Conservation (phyloP, 2,113 vertebrate species). For the Siphamia tubifer region DNA sequence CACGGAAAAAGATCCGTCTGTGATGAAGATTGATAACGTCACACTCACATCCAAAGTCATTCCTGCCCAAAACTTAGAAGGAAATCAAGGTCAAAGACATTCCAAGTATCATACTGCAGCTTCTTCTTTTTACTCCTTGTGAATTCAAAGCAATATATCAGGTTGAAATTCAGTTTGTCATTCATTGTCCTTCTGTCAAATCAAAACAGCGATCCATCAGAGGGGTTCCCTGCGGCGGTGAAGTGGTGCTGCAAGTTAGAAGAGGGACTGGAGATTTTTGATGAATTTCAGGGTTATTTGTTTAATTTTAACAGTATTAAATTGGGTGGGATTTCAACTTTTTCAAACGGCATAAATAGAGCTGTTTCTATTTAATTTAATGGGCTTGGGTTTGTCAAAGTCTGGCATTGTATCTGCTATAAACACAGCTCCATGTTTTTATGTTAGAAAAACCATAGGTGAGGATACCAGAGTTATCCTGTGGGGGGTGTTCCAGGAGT, state of each 20-base stretch:
- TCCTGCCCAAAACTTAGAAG: conserved; percentile 33
- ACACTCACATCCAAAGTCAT: conserved; percentile 34
- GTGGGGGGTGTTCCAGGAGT: too few species aligned
- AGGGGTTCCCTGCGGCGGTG: too few species aligned
- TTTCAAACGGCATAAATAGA: too few species aligned
- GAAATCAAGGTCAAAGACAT: conserved; percentile 54
- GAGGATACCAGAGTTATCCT: too few species aligned
- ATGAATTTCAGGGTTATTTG: not conserved
- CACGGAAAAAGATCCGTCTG: conserved; percentile 20
- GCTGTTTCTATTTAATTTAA: too few species aligned
- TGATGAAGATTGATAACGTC: conserved; percentile 56
- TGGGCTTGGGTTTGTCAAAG: too few species aligned
- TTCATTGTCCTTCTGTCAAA: conserved; percentile 37
- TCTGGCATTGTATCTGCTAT: too few species aligned
- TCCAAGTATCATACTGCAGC: conserved; percentile 19
- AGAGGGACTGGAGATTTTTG: not conserved
- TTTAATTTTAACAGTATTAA: not conserved
- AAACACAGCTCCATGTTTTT: too few species aligned
- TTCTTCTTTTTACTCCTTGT: not conserved
- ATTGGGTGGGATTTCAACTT: not conserved
- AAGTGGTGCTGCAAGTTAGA: conserved; percentile 1
- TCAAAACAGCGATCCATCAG: conserved; percentile 13
- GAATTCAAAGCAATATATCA: conserved; percentile 38
- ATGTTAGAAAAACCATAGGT: too few species aligned
- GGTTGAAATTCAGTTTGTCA: conserved; percentile 25